phyloP scores from a whole-genome alignment of 2,113 vertebrate genomes.

The Chloropsis cyanopogon region DNA sequence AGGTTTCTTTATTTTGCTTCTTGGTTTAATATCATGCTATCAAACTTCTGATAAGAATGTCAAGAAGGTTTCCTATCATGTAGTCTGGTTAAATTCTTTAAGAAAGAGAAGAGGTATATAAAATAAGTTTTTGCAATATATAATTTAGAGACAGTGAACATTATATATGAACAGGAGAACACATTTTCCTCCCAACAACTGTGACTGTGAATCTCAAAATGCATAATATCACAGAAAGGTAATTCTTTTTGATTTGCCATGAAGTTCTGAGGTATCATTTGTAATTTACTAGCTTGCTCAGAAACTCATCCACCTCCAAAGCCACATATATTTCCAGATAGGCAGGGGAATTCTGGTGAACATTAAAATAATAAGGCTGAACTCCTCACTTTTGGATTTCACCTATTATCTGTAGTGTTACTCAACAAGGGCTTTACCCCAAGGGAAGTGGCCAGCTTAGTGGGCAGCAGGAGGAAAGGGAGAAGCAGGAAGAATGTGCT shows the following conservation, averaged over 20 bases:
- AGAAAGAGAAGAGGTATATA: background rate
- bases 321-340: background rate
- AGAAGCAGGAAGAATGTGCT: background rate
- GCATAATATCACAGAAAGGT: background rate
- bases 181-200: background rate
- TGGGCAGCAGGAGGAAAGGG: background rate
- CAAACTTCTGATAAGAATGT: background rate
- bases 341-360: background rate
- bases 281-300: background rate
- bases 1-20: background rate
- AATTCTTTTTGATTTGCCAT: background rate
- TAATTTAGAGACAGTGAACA: background rate
- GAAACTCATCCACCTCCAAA: background rate
- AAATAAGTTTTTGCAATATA: background rate
- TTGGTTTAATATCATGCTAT: background rate
- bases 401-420: background rate
- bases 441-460: background rate
- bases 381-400: background rate
- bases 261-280: background rate
- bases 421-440: background rate
- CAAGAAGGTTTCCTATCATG: background rate
- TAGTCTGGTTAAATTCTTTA: background rate
- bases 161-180: background rate
- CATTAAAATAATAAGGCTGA: background rate
- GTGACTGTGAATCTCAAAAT: background rate